Conservation (phyloP, 2,888 invertebrate species). For the Eugnorisma glareosa region DNA sequence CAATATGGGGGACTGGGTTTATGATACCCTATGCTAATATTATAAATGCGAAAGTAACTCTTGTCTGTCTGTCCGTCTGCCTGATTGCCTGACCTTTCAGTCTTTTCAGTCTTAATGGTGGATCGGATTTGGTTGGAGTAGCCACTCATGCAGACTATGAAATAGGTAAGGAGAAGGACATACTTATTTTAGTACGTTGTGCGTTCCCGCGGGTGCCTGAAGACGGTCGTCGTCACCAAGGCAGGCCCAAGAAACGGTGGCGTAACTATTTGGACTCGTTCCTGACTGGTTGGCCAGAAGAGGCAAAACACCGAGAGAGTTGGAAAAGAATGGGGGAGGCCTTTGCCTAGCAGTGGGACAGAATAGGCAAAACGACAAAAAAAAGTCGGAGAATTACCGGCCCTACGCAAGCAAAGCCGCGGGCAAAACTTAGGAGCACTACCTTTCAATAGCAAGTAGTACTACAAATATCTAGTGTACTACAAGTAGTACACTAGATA, state of each 20-base stretch:
- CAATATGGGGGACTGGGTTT: slow-evolving; percentile 14
- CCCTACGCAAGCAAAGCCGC: neutral
- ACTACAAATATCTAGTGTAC: too few relatives aligned
- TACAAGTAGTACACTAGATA: too few relatives aligned
- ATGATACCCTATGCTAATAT: neutral
- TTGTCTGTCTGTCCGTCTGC: neutral
- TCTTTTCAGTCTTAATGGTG: neutral
- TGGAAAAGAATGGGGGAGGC: too few relatives aligned
- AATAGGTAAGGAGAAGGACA: too few relatives aligned
- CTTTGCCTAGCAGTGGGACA: too few relatives aligned
- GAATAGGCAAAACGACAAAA: too few relatives aligned
- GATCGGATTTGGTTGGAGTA: neutral
- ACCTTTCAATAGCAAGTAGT: neutral
- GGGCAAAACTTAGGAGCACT: neutral
- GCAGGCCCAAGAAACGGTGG: too few relatives aligned
- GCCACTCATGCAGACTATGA: neutral
- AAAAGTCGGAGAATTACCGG: too few relatives aligned
- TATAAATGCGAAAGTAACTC: neutral
- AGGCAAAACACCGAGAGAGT: too few relatives aligned
- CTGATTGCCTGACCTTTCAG: neutral
- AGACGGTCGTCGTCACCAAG: too few relatives aligned
- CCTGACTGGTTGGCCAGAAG: too few relatives aligned
- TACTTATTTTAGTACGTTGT: neutral
- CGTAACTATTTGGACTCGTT: too few relatives aligned
- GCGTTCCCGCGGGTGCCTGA: neutral